Evolutionary conservation across 2,888 invertebrate species (phyloP).

Genomic region (Stenoptilia bipunctidactyla): DNA sequence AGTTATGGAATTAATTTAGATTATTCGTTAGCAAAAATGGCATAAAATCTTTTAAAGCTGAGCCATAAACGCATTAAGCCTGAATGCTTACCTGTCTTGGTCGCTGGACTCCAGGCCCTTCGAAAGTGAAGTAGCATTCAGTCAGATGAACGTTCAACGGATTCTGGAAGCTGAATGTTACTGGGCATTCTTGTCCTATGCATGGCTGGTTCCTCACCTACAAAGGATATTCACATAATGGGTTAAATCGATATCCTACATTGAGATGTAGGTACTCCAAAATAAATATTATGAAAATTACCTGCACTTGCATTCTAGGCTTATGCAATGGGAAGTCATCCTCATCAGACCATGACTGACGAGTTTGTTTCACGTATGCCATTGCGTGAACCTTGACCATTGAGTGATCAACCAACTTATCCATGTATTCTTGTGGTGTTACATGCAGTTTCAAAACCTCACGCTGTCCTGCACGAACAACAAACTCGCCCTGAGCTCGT

Average conservation of each 20-base stretch:
- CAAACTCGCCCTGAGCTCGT: constrained; percentile 72
- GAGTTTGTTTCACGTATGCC: constrained; percentile 79
- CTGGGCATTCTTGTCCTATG: constrained; percentile 65
- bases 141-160: constrained; percentile 75
- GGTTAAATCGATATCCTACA: background rate
- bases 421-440: constrained; percentile 76
- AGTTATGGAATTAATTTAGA: too few species aligned
- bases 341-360: constrained; percentile 80
- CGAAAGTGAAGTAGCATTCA: constrained; percentile 77
- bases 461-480: constrained; percentile 73
- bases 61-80: too few species aligned
- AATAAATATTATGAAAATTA: constrained; percentile 21
- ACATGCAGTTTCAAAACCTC: constrained; percentile 74
- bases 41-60: too few species aligned
- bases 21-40: too few species aligned
- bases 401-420: constrained; percentile 77
- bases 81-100: constrained; percentile 61
- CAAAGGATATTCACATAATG: constrained; percentile 1
- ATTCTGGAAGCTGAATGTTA: constrained; percentile 76
- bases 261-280: background rate
- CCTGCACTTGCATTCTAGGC: constrained; percentile 76
- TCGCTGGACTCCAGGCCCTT: constrained; percentile 77
- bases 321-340: constrained; percentile 79
- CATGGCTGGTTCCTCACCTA: constrained; percentile 61
- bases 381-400: constrained; percentile 81